Evolutionary conservation across 2,797 vertebrate genomes (phyloP).

Genomic region (Bryconaethiops microstoma): DNA sequence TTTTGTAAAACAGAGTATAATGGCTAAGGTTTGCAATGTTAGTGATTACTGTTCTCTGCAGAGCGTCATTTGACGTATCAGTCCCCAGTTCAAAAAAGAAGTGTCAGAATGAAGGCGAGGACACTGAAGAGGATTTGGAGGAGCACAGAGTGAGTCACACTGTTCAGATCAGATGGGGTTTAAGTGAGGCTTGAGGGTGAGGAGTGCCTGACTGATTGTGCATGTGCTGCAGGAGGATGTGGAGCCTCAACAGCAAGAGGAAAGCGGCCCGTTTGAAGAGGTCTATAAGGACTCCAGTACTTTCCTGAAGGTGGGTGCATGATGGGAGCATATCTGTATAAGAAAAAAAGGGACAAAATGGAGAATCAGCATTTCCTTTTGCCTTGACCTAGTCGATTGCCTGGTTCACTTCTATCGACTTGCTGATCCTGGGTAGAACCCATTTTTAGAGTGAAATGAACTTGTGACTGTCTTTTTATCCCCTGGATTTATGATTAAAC

Average conservation of each 20-base stretch:
- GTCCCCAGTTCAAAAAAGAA: conserved; percentile 83
- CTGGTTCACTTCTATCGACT: too few relatives aligned
- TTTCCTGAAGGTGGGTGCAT: conserved; percentile 96
- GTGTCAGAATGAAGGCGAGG: conserved; percentile 86
- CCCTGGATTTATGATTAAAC: too few relatives aligned
- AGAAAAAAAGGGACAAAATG: too few relatives aligned
- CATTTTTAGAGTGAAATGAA: too few relatives aligned
- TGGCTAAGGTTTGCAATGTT: too few relatives aligned
- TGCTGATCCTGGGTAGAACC: too few relatives aligned
- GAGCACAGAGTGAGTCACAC: conserved; percentile 85
- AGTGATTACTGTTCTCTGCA: conserved; percentile 65
- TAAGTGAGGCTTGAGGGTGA: neutral
- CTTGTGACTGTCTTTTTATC: too few relatives aligned
- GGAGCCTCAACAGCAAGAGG: conserved; percentile 89
- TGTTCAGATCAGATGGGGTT: neutral
- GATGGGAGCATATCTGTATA: too few relatives aligned
- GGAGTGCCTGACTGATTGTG: conserved; percentile 13
- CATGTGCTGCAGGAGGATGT: conserved; percentile 84
- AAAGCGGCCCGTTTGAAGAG: conserved; percentile 91
- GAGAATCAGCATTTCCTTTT: too few relatives aligned
- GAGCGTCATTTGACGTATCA: conserved; percentile 89
- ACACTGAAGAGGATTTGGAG: conserved; percentile 90
- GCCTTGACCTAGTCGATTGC: too few relatives aligned
- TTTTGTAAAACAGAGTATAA: too few relatives aligned
- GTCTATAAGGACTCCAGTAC: conserved; percentile 99